phyloP scores from a whole-genome alignment of 2,888 invertebrate species.

The Caenorhabditis imperialis region DNA sequence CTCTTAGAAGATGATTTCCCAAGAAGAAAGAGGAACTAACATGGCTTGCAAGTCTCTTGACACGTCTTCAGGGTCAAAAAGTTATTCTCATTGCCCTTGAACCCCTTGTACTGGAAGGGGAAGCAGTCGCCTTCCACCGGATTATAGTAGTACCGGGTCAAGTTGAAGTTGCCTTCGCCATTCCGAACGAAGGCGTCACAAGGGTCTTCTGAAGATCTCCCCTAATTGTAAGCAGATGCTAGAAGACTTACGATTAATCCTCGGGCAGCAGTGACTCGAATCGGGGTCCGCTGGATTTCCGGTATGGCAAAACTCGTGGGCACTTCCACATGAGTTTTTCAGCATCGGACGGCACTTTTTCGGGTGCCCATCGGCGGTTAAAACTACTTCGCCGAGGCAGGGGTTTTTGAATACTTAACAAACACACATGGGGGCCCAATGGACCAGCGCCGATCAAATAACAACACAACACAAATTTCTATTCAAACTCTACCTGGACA shows the following conservation, averaged over 20 bases:
- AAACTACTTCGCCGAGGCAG: constrained; percentile 64
- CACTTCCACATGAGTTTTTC: constrained; percentile 37
- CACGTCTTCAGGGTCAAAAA: constrained; percentile 72
- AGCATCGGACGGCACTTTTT: constrained; percentile 55
- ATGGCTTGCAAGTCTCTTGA: constrained; percentile 68
- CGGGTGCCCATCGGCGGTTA: constrained; percentile 34
- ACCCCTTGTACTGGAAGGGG: constrained; percentile 63
- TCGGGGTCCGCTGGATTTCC: constrained; percentile 51
- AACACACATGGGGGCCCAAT: too few relatives aligned
- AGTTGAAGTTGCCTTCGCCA: constrained; percentile 62
- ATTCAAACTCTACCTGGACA: constrained; percentile 73
- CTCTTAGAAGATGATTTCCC: neutral
- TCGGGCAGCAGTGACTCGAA: constrained; percentile 64
- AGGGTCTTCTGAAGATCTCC: constrained; percentile 58
- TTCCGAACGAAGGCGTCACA: constrained; percentile 62
- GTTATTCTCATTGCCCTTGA: constrained; percentile 74
- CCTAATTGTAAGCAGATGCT: neutral
- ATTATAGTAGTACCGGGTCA: constrained; percentile 70
- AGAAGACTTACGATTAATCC: constrained; percentile 59
- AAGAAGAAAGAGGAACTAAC: constrained; percentile 47
- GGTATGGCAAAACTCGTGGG: constrained; percentile 63
- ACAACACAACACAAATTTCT: too few relatives aligned
- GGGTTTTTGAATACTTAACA: constrained; percentile 71
- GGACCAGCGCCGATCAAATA: constrained; percentile 46
- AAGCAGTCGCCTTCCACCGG: constrained; percentile 59